Evolutionary conservation across 1,140 invertebrate species (phyloP).

Genomic region (Drosophila leontia): DNA sequence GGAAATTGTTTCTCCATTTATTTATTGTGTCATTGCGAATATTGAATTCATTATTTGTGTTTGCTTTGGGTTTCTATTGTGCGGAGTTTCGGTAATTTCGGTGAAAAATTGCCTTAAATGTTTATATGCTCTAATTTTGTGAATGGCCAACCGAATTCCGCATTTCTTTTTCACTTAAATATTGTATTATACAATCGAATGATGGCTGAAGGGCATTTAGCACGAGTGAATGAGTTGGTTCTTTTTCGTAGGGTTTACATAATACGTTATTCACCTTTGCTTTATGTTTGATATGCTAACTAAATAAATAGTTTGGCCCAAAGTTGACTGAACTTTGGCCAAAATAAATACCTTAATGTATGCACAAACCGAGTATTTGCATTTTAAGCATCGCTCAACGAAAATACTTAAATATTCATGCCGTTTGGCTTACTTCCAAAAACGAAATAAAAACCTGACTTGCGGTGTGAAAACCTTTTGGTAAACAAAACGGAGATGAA

Average conservation of each 20-base stretch:
- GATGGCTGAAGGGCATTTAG: conserved; percentile 18
- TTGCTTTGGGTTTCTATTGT: conserved; percentile 51
- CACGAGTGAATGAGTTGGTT: conserved; percentile 33
- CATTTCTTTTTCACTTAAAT: conserved; percentile 25
- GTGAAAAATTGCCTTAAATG: conserved; percentile 52
- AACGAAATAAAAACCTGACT: conserved; percentile 29
- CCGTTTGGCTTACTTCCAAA: conserved; percentile 34
- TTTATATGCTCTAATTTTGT: conserved; percentile 75
- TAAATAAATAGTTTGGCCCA: conserved; percentile 3
- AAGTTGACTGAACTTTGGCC: conserved; percentile 67
- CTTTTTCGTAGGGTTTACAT: conserved; percentile 30
- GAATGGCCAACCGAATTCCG: no score
- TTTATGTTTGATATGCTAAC: conserved; percentile 1
- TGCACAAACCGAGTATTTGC: conserved; percentile 34
- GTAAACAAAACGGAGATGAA: conserved; percentile 58
- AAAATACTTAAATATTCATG: conserved; percentile 60
- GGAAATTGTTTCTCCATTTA: conserved; percentile 70
- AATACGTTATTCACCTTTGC: conserved; percentile 3
- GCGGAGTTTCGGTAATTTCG: conserved; percentile 53
- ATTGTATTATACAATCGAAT: conserved; percentile 64
- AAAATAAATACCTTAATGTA: conserved; percentile 43
- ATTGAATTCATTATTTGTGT: conserved; percentile 53
- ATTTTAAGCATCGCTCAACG: conserved; percentile 42
- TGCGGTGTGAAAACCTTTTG: conserved; percentile 68
- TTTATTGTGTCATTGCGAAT: conserved; percentile 74